Evolutionary conservation across 1,140 invertebrate species (phyloP), one percentile per base, ranked within the genome.

Genomic region (Trachelipus rathkii): DNA sequence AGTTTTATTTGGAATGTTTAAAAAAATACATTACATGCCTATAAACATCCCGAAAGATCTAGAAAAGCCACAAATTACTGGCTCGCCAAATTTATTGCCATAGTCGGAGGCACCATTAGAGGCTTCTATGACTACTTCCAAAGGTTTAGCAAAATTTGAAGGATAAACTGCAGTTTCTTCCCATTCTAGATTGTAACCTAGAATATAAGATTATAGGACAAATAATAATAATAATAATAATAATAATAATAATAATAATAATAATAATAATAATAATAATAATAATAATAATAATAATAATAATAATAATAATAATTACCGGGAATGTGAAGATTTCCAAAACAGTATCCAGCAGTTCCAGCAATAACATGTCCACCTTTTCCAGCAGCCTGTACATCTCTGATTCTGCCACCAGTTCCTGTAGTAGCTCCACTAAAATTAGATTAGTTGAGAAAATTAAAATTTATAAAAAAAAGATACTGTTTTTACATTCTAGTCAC

Each of bases 11-110:
- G 33, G 6, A 33, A 33, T 1, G 6, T 33, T 33, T 33, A 33
- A 33, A 33, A 33, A 33, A 33, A 33, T 33, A 1, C 33, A 33
- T 13, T 23, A 71, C 78, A 72, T 50, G 76, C 78, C 75, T 21
- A 93, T 88, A 0, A 86, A 85, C 82, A 94, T 86, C 10, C 96
- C 96, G 85, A 95, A 99, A 0, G 95, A 93, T 74, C 96, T 88
- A 0, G 92, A 90, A 85, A 98, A 99, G 33, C 97, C 97, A 82
- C 88, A 86, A 74, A 99, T 89, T 1, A 99, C 87, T 4, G 97
- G 97, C 85, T 99, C 97, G 0, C 96, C 97, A 87, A 99, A 99
- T 87, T 99, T 99, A 84, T 99, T 99, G 7, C 97, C 97, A 87
- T 99, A 99, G 86, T 99, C 97, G 0, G 95, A 98, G 13, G 96